Evolutionary conservation across 1,140 invertebrate species (phyloP).

Genomic region (Anthonomus grandis): DNA sequence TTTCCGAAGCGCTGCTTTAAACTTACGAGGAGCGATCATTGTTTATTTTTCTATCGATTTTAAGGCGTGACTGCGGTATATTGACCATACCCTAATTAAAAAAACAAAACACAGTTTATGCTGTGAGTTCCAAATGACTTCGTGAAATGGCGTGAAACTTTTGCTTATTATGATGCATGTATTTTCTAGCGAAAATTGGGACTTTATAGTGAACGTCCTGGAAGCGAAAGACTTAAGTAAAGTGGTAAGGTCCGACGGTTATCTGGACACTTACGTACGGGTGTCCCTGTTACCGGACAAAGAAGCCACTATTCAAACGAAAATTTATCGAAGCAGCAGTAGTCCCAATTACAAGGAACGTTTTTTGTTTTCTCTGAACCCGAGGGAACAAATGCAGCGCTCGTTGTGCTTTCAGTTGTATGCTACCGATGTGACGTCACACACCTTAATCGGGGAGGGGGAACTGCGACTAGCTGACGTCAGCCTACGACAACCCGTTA

Average conservation of each 20-base stretch:
- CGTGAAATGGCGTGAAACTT: too few species aligned
- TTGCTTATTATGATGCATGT: too few species aligned
- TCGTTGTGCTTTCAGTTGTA: slow-evolving; percentile 62
- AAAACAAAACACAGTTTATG: too few species aligned
- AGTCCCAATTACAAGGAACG: slow-evolving; percentile 72
- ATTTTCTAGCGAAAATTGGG: slow-evolving; percentile 62
- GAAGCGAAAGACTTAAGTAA: slow-evolving; percentile 71
- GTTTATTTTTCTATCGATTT: too few species aligned
- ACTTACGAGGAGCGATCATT: too few species aligned
- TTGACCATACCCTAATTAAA: too few species aligned
- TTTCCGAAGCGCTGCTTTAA: too few species aligned
- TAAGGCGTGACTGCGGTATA: too few species aligned
- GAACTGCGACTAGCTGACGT: slow-evolving; percentile 61
- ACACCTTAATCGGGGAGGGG: slow-evolving; percentile 63
- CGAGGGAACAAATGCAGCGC: slow-evolving; percentile 45
- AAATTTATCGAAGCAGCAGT: slow-evolving; percentile 63
- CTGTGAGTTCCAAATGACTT: too few species aligned
- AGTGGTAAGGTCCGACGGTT: slow-evolving; percentile 57
- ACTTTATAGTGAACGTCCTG: slow-evolving; percentile 69
- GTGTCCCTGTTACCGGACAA: slow-evolving; percentile 73
- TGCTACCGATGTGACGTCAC: slow-evolving; percentile 59
- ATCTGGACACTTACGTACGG: slow-evolving; percentile 71
- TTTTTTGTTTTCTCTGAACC: slow-evolving; percentile 66
- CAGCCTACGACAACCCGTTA: slow-evolving; percentile 57
- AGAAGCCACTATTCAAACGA: slow-evolving; percentile 69